These are phyloP conservation scores for Sphenopsis melanotis DNA, from an alignment of 2,797 vertebrate genomes.

Conservation along the genomic window DNA sequence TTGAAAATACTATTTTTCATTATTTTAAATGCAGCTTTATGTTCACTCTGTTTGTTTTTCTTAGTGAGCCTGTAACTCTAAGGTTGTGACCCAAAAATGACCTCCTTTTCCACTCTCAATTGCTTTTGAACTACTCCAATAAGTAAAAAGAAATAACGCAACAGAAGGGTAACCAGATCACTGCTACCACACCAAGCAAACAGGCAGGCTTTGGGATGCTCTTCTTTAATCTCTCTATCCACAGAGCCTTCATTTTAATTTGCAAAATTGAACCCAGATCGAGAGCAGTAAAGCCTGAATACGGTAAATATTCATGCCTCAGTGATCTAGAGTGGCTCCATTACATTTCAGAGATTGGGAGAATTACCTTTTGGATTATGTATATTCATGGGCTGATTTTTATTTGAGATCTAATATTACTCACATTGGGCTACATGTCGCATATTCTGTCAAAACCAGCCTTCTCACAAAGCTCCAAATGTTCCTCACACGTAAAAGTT, in stretches of 20 bases:
- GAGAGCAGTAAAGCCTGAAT: constrained; percentile 81
- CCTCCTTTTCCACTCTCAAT: constrained; percentile 54
- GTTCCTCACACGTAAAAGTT: constrained; percentile 67
- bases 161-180: constrained; percentile 67
- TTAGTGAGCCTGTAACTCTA: constrained; percentile 59
- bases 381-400: constrained; percentile 81
- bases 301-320: constrained; percentile 82
- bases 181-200: constrained; percentile 69
- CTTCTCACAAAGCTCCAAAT: constrained; percentile 68
- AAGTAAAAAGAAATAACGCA: constrained; percentile 64
- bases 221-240: constrained; percentile 81
- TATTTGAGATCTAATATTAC: constrained; percentile 78
- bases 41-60: constrained; percentile 33
- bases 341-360: constrained; percentile 78
- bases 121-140: constrained; percentile 66
- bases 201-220: constrained; percentile 72
- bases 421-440: constrained; percentile 70
- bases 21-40: constrained; percentile 44
- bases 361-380: constrained; percentile 82
- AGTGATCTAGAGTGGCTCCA: constrained; percentile 78
- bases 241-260: constrained; percentile 82
- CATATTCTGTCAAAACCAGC: constrained; percentile 69
- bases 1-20: constrained; percentile 40
- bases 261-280: constrained; percentile 83
- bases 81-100: constrained; percentile 59